Conservation (phyloP, 2,888 invertebrate genomes). For the Ornithoptera alexandrae region DNA sequence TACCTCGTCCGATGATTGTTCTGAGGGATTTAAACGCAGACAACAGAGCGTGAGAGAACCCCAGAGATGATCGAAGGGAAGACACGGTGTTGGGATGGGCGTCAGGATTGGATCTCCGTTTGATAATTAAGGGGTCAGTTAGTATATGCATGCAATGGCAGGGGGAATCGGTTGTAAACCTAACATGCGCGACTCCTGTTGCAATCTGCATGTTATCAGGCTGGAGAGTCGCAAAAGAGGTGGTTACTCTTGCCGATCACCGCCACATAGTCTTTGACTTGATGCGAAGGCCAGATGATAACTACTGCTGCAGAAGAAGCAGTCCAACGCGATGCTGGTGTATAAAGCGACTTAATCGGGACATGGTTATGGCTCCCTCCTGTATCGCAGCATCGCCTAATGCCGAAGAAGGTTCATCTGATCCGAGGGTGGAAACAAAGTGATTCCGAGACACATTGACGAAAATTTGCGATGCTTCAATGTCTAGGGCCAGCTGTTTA, state of each 20-base stretch:
- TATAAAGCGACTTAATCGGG: conserved; percentile 10
- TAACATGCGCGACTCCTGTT: conserved; percentile 28
- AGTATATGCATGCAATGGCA: conserved; percentile 36
- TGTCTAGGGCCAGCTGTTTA: background rate
- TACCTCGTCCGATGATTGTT: background rate
- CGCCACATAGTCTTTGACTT: too few relatives aligned
- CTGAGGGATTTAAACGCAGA: background rate
- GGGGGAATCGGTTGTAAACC: conserved; percentile 34
- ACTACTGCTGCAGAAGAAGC: background rate
- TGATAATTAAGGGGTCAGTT: conserved; percentile 27
- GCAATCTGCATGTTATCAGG: conserved; percentile 4
- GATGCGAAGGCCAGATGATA: background rate
- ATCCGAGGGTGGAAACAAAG: background rate
- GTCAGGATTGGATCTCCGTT: conserved; percentile 26
- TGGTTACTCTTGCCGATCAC: too few relatives aligned
- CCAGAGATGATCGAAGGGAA: background rate
- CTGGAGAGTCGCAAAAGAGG: background rate
- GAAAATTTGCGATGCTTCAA: background rate
- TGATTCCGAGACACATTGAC: background rate
- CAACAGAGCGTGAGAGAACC: background rate
- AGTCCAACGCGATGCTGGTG: conserved; percentile 12
- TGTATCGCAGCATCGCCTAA: background rate
- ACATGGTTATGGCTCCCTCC: conserved; percentile 10
- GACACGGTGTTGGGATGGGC: conserved; percentile 26
- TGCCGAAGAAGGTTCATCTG: background rate